Conservation (phyloP, 2,797 vertebrate species). For the Etheostoma perlongum region DNA sequence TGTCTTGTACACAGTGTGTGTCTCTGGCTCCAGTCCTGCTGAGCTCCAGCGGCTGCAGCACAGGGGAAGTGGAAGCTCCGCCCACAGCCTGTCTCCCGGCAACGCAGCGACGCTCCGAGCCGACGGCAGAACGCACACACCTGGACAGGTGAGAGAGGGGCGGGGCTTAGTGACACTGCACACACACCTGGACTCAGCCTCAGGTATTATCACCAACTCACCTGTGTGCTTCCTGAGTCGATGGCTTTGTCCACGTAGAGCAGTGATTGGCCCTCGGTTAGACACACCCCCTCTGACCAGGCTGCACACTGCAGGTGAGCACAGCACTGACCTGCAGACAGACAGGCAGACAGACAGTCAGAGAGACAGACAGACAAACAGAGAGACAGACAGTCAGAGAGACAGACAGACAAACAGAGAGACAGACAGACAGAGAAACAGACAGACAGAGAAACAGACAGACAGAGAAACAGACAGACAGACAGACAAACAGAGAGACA, state of each 20-base stretch:
- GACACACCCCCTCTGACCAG: conserved; percentile 93
- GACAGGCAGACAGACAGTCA: conserved; percentile 26
- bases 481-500: no score
- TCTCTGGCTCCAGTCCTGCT: conserved; percentile 91
- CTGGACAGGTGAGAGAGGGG: conserved; percentile 72
- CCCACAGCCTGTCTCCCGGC: conserved; percentile 91
- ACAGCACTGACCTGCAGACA: conserved; percentile 92
- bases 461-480: no score
- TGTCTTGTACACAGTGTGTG: conserved; percentile 88
- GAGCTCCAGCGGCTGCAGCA: conserved; percentile 92
- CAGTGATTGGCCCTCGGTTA: conserved; percentile 89
- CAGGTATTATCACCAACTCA: conserved; percentile 71
- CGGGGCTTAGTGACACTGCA: background rate
- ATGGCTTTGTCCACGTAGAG: conserved; percentile 98
- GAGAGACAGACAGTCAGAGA: no score
- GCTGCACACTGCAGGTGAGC: conserved; percentile 96
- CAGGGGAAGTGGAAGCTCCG: conserved; percentile 96
- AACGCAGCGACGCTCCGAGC: conserved; percentile 96
- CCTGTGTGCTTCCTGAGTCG: conserved; percentile 97
- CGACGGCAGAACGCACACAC: conserved; percentile 95
- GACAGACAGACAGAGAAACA: no score
- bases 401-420: no score
- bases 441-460: no score
- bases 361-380: no score
- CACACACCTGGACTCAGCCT: background rate